Evolutionary conservation across 2,888 invertebrate genomes (phyloP), one percentile per base, ranked within the genome.

Genomic region (Apantesis nais): DNA sequence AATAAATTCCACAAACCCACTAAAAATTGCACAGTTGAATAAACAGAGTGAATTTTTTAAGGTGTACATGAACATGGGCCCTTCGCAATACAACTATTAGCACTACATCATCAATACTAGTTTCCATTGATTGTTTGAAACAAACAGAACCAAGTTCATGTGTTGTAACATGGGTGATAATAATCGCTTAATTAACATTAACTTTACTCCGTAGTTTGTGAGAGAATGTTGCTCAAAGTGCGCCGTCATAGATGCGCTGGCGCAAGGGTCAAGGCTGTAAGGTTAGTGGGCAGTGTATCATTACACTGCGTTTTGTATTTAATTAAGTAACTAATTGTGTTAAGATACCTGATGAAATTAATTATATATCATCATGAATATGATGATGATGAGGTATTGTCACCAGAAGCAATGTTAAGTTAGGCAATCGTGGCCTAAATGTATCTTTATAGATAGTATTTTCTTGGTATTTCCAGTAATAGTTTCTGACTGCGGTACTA

Each of bases 251-350:
- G 80, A 75, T 78, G 85, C 86, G 83, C 83, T 80, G 66, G 81
- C 84, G 81, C 84, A 79, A 73, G 75, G 87, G 88, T 88, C 88
- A 88, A 86, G 88, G 88, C 80, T 84, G 76, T 68, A 60, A 66
- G 66, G 68, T 75, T 71, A 80, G 77, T 74, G 74, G 73, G 19
- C 70, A 78, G 62, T 66, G 68, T 75, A 71, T 73, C 79, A 79
- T 78, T 68, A 68, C 64, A 58, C 5, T 31, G 44, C n/a, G 37
- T 62, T 70, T 66, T 48, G 55, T 48, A 37, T 61, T 29, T 34
- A 61, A n/a, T 41, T 67, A 41, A 16, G 29, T 58, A 58, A 58
- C 29, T 5, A 58, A 25, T 58, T 58, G 58, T 58, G 7, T 29
- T 58, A 58, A 58, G 29, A 58, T 52, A 2, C 22, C 11, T 22